A percentile compares a stretch with the other conserved stretches of the same genome.
These are phyloP conservation scores for Tetanocera ferruginea DNA, from an alignment of 2,888 invertebrate genomes.

Conservation along the genomic window DNA sequence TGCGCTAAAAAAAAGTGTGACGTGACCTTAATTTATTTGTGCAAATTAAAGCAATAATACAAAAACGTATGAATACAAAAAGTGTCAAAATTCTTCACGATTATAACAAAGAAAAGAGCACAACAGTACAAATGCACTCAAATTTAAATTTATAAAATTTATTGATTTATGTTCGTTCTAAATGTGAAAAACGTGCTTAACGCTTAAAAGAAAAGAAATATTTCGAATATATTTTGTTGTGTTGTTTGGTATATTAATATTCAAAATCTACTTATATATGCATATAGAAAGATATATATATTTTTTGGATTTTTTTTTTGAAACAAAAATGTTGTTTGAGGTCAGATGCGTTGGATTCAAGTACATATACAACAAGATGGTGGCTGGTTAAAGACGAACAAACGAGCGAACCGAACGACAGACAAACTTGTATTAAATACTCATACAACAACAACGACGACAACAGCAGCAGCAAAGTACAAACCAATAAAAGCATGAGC, in stretches of 20 bases:
- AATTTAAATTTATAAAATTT: neutral
- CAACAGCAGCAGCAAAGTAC: conserved; percentile 5
- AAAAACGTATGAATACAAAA: neutral
- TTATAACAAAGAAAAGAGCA: neutral
- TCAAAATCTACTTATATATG: no score
- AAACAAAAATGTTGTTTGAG: conserved; percentile 54
- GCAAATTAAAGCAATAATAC: neutral
- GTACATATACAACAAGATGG: conserved; percentile 46
- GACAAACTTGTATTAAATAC: conserved; percentile 11
- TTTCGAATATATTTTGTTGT: neutral
- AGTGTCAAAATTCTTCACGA: neutral
- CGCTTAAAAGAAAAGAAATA: neutral
- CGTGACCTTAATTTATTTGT: conserved; percentile 47
- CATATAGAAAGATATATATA: neutral
- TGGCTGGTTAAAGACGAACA: conserved; percentile 29
- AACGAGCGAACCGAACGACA: neutral
- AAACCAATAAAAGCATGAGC: neutral
- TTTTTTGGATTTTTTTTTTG: conserved; percentile 11
- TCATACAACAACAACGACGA: conserved; percentile 10
- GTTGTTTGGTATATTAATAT: neutral
- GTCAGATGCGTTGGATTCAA: conserved; percentile 56
- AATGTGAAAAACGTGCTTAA: neutral
- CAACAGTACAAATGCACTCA: neutral
- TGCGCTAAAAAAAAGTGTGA: conserved; percentile 41
- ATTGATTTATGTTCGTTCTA: neutral